phyloP scores from a whole-genome alignment of 2,888 invertebrate genomes.

The Auanema freiburgensis region DNA sequence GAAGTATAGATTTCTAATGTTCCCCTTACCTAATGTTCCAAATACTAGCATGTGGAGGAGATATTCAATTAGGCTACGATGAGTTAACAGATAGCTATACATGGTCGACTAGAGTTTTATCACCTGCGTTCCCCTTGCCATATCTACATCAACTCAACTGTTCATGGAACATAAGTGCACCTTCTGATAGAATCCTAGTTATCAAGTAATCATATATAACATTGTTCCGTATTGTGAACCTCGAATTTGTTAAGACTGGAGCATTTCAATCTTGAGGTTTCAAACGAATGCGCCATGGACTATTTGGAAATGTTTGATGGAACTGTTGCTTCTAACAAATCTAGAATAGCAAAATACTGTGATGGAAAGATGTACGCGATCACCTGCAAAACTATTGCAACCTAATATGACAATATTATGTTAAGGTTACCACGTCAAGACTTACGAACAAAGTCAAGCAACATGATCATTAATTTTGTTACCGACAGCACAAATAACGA shows the following conservation, averaged over 20 bases:
- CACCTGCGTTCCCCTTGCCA: slow-evolving; percentile 60
- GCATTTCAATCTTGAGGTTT: slow-evolving; percentile 36
- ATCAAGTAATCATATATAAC: slow-evolving; percentile 37
- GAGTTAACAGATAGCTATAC: neutral
- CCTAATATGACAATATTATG: neutral
- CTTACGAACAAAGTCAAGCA: slow-evolving; percentile 29
- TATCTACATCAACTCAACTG: slow-evolving; percentile 58
- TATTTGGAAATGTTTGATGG: slow-evolving; percentile 54
- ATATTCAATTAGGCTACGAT: slow-evolving; percentile 39
- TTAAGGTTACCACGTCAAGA: slow-evolving; percentile 40
- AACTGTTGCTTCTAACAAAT: slow-evolving; percentile 18
- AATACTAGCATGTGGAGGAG: slow-evolving; percentile 59
- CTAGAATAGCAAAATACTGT: slow-evolving; percentile 45
- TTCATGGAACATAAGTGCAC: slow-evolving; percentile 59
- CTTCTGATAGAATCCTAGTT: slow-evolving; percentile 39
- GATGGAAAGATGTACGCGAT: slow-evolving; percentile 28
- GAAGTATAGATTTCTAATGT: slow-evolving; percentile 30
- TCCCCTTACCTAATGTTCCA: slow-evolving; percentile 16
- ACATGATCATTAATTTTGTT: slow-evolving; percentile 46
- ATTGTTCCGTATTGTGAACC: neutral
- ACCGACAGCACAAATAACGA: slow-evolving; percentile 46
- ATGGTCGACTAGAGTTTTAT: slow-evolving; percentile 20
- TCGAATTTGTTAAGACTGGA: slow-evolving; percentile 35
- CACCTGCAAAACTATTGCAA: neutral
- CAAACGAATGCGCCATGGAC: slow-evolving; percentile 48